A percentile compares a stretch with the other conserved stretches of the same genome.
Evolutionary conservation across 2,888 invertebrate genomes (phyloP).

Genomic region (Aphidoletes aphidimyza): DNA sequence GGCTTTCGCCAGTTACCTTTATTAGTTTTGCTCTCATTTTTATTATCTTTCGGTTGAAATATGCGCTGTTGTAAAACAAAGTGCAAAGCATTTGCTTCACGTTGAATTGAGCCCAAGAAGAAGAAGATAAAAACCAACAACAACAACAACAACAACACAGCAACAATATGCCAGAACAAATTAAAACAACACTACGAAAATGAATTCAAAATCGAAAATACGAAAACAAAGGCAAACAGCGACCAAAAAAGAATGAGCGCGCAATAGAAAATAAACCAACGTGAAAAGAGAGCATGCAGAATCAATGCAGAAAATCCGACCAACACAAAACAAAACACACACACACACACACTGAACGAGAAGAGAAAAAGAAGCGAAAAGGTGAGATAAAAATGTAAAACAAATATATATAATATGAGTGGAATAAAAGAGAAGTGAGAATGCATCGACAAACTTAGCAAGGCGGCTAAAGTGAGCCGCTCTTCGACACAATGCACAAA

Average conservation of each 20-base stretch:
- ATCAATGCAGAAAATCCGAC: background rate
- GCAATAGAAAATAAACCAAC: no score
- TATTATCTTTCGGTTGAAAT: slow-evolving; percentile 42
- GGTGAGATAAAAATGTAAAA: background rate
- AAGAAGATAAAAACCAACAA: no score
- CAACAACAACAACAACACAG: no score
- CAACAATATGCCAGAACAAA: slow-evolving; percentile 7
- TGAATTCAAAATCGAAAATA: slow-evolving; percentile 30
- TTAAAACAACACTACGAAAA: slow-evolving; percentile 38
- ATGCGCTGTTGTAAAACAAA: slow-evolving; percentile 22
- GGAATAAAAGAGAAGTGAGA: background rate
- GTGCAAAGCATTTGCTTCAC: background rate
- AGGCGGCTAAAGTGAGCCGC: no score
- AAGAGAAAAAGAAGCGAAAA: background rate
- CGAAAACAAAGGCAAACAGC: slow-evolving; percentile 33
- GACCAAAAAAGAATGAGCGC: no score
- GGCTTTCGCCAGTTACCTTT: background rate
- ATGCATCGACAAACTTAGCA: no score
- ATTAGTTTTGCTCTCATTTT: slow-evolving; percentile 13
- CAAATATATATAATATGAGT: no score
- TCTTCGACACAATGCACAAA: background rate
- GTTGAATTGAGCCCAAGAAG: no score
- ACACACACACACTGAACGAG: no score
- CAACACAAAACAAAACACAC: no score
- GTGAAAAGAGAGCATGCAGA: no score